Evolutionary conservation across 2,113 vertebrate genomes (phyloP).

Genomic region (Clinocottus analis): DNA sequence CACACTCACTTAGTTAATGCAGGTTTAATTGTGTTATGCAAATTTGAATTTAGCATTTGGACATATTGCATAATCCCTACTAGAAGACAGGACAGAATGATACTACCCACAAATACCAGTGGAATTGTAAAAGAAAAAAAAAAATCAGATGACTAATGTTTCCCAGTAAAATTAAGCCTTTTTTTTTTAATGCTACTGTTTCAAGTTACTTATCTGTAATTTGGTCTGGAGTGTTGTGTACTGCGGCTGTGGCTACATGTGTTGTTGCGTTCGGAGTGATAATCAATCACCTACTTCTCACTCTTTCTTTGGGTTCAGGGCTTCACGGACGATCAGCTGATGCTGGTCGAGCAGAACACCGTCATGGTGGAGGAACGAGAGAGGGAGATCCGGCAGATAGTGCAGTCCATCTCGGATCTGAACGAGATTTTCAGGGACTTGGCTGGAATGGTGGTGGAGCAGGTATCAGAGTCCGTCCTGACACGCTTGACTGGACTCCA

Average conservation of each 20-base stretch:
- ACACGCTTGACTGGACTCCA: neutral
- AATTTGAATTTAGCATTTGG: neutral
- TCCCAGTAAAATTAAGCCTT: no score
- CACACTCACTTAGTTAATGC: neutral
- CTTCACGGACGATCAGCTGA: slow-evolving; percentile 94
- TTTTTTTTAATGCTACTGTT: no score
- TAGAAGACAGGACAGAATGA: neutral
- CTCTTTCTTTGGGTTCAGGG: slow-evolving; percentile 79
- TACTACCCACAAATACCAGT: neutral
- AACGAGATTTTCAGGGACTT: slow-evolving; percentile 96
- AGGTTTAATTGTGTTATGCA: neutral
- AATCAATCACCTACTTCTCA: neutral
- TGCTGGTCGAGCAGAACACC: slow-evolving; percentile 91
- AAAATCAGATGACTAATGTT: neutral
- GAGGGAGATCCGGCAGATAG: slow-evolving; percentile 94
- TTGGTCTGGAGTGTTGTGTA: neutral
- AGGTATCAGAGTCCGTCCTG: slow-evolving; percentile 81
- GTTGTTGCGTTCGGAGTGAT: neutral
- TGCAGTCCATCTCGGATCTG: slow-evolving; percentile 97
- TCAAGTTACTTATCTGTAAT: no score
- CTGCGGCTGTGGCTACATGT: neutral
- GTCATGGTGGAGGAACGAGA: slow-evolving; percentile 94
- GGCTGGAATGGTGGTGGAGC: slow-evolving; percentile 97
- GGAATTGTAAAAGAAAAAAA: neutral
- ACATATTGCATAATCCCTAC: neutral